phyloP scores from a whole-genome alignment of 2,888 invertebrate genomes.

The Meganola albula region DNA sequence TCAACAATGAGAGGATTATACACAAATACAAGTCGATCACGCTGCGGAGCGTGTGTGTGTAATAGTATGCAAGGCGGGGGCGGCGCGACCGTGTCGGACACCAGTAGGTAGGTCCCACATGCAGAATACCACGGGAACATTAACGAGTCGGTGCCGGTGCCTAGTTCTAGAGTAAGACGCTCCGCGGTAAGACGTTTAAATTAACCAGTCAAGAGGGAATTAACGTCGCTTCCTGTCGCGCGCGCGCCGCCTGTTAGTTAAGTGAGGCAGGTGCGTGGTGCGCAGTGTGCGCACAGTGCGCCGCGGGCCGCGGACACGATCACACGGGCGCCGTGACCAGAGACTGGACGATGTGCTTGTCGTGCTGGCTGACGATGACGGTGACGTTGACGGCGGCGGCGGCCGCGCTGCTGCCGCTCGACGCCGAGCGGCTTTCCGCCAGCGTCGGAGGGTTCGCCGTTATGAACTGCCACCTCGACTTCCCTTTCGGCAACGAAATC shows the following conservation, averaged over 20 bases:
- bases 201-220: slow-evolving; percentile 27
- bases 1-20: not conserved
- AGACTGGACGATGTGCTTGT: slow-evolving; percentile 13
- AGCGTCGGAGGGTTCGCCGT: slow-evolving; percentile 87
- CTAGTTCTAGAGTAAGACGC: slow-evolving; percentile 26
- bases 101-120: not conserved
- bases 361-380: too few species aligned
- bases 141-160: slow-evolving; percentile 16
- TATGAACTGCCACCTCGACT: slow-evolving; percentile 91
- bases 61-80: too few species aligned
- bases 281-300: slow-evolving; percentile 12
- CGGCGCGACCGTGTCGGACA: not conserved
- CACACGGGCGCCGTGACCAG: slow-evolving; percentile 6
- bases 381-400: slow-evolving; percentile 15
- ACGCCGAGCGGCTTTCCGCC: slow-evolving; percentile 76
- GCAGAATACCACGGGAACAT: slow-evolving; percentile 22
- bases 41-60: not conserved
- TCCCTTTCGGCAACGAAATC: slow-evolving; percentile 89
- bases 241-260: slow-evolving; percentile 29
- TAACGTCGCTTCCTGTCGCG: slow-evolving; percentile 29
- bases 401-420: slow-evolving; percentile 56
- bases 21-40: not conserved
- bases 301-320: slow-evolving; percentile 6
- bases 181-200: too few species aligned
- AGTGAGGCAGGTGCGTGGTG: slow-evolving; percentile 17